These are phyloP conservation scores for Eurois occulta DNA, from an alignment of 2,888 invertebrate genomes.

Conservation along the genomic window DNA sequence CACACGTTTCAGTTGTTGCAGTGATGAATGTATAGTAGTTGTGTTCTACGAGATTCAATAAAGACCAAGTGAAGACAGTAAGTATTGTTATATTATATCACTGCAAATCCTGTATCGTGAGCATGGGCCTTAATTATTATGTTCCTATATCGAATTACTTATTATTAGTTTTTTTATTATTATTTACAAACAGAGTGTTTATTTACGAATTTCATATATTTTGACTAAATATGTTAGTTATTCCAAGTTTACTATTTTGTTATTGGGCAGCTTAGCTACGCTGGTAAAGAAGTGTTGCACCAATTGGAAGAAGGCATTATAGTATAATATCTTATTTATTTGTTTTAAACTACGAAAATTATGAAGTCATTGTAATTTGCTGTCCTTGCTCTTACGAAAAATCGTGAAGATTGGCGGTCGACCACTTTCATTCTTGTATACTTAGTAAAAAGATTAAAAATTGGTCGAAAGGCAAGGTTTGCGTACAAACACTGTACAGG, in stretches of 20 bases:
- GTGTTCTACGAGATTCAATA: not conserved
- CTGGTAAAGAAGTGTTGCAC: slow-evolving; percentile 20
- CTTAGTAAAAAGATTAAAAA: not conserved
- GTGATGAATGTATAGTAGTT: slow-evolving; percentile 1
- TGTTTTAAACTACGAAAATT: not conserved
- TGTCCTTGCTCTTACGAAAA: not conserved
- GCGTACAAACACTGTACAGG: too few relatives aligned
- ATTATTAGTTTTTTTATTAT: slow-evolving; percentile 38
- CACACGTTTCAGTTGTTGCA: slow-evolving; percentile 21
- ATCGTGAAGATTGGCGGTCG: not conserved
- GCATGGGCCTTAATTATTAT: slow-evolving; percentile 34
- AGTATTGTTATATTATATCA: not conserved
- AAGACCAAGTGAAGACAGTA: not conserved
- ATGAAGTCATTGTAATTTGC: not conserved
- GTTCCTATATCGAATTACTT: slow-evolving; percentile 59
- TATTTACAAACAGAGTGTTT: slow-evolving; percentile 33
- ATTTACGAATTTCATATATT: slow-evolving; percentile 47
- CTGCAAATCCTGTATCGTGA: slow-evolving; percentile 19
- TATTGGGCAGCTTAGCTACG: slow-evolving; percentile 44
- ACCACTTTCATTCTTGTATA: not conserved
- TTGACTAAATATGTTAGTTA: slow-evolving; percentile 42
- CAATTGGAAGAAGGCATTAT: not conserved
- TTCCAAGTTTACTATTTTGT: slow-evolving; percentile 27
- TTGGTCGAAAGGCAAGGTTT: not conserved
- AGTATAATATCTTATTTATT: not conserved